Evolutionary conservation across 2,888 invertebrate species (phyloP), one percentile per base, ranked within the genome.

Genomic region (Blastobasis adustella): DNA sequence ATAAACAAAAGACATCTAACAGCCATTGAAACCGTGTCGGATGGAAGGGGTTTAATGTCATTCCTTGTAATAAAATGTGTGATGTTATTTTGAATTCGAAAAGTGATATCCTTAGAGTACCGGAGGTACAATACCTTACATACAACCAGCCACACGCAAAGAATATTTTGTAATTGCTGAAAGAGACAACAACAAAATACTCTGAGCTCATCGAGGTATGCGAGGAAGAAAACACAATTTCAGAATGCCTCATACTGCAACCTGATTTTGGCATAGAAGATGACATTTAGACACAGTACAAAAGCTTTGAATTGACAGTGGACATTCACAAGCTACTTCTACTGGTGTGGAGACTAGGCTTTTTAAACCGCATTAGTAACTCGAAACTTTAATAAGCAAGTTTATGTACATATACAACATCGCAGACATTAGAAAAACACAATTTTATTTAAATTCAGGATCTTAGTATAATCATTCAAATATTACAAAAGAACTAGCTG

Each of bases 61-160:
- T 83, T 85, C 79, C 65, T 79, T 73, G 76, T 76, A 68, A 65
- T 54, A 65, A 71, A 72, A 73, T 73, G 76, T 76, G 77, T 77
- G 76, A 82, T 81, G 79, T 87, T 10, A 47, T 73, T 81, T 68
- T 76, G 79, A 82, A 81, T 81, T 69, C 63, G 71, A 79, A 54
- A 77, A 75, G 76, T 79, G 81, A 82, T 77, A 81, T 76, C 71
- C 76, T 69, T 74, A 59, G 58, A 46, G 37, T 47, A 45, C 39
- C 52, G 49, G 73, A 74, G 79, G 87, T 89, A 90, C 90, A 90
- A 90, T 94, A 94, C 93, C 93, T 94, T 91, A 93, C 92, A 90
- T 93, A 93, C 87, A 94, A 93, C 93, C 93, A 94, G 91, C 93
- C 93, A 92, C 93, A 94, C 90, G 92, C 93, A 93, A 93, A 94